These are phyloP conservation scores for Mimas tiliae DNA, from an alignment of 2,888 invertebrate species.

Conservation along the genomic window DNA sequence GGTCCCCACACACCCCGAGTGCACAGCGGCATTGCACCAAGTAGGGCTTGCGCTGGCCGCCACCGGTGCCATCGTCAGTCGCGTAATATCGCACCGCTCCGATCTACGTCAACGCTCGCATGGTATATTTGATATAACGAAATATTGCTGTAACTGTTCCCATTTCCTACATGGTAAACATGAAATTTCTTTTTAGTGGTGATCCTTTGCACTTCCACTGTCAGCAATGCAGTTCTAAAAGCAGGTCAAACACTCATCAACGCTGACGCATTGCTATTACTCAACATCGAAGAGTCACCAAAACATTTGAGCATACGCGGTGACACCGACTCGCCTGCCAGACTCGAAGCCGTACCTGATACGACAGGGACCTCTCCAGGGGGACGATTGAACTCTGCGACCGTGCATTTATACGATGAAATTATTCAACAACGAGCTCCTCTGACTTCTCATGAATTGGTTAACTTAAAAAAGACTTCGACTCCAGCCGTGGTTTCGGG, in stretches of 20 bases:
- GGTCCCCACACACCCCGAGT: constrained; percentile 37
- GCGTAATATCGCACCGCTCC: constrained; percentile 31
- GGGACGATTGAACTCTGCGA: not conserved
- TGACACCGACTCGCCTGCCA: not conserved
- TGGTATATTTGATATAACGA: constrained; percentile 50
- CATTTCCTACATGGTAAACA: not conserved
- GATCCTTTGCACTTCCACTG: constrained; percentile 47
- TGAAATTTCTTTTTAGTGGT: constrained; percentile 45
- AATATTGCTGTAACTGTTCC: not conserved
- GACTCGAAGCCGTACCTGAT: not conserved
- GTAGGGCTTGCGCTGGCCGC: constrained; percentile 46
- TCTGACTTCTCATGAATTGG: not conserved
- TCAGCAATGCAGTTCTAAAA: not conserved
- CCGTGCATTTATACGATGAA: not conserved
- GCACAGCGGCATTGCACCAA: constrained; percentile 46
- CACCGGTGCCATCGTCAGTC: constrained; percentile 49
- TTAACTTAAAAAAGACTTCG: not conserved
- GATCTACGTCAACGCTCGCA: constrained; percentile 45
- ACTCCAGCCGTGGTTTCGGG: not conserved
- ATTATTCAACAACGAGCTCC: not conserved
- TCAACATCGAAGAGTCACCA: not conserved
- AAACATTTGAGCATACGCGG: not conserved
- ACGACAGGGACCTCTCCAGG: not conserved
- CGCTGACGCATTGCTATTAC: constrained; percentile 8
- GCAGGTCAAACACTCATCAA: not conserved